Base-by-base conservation (phyloP, 37 sponge, comb jelly and placozoan species). In the Aplysina aerophoba region DNA sequence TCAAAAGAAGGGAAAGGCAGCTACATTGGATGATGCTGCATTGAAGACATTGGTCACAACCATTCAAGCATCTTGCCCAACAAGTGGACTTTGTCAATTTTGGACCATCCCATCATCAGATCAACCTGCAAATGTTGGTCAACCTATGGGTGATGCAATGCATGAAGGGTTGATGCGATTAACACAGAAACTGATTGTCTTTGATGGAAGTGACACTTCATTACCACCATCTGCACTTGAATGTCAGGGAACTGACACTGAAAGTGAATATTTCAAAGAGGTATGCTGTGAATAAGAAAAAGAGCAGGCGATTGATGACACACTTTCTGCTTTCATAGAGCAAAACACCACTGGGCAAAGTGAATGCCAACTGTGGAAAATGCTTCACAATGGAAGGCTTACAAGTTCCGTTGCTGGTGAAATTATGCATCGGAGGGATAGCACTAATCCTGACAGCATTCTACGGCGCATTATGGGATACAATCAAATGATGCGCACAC, bases 391-490 rank as follows among this genome's bases (percentile, higher is more conserved):
- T 15, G 73, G 73, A 12, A 20, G 73, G 36, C 6, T 71, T 6
- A 71, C 73, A 27, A 71, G 73, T 33, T 71, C 73, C 73, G 3
- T 34, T 34, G 4, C 15, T 71, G 73, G 73, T 71, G 73, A 71
- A 71, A 71, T 71, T 2, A 34, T 71, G 73, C 73, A 71, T 34
- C 6, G 73, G 15, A 27, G 12, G 34, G 73, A 71, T 3, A 71
- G 73, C 73, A 71, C 73, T 20, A 12, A 71, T 71, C 73, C 73
- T 71, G 34, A 38, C n/a, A 34, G 34, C 37, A 71, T 71, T 6
- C 73, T 44, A 71, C 73, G 73, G 73, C 34, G 73, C 37, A 71
- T 71, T 33, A 71, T 71, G 73, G 73, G 73, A 12, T 71, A 71
- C 36, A 71, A 38, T 28, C 33, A 19, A 20, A 71, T 71, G 73